Percentiles rank a stretch among this genome's conserved stretches.
These are phyloP conservation scores for Oreotragus oreotragus DNA, from an alignment of 2,113 vertebrate genomes.

Conservation along the genomic window DNA sequence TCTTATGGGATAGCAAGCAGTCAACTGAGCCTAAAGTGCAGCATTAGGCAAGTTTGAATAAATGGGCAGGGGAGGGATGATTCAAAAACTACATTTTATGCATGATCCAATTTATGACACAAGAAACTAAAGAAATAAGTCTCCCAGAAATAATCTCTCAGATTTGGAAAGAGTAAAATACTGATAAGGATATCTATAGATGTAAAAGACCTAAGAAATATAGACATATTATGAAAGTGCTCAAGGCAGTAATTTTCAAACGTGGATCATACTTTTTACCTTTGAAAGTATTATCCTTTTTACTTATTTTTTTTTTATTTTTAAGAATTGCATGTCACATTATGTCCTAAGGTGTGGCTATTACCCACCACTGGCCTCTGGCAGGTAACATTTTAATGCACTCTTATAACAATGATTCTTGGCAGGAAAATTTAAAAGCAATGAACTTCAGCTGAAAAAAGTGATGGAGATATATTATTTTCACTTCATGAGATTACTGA, in stretches of 20 bases:
- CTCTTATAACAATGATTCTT: not conserved
- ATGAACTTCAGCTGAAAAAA: not conserved
- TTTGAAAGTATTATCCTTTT: too few relatives aligned
- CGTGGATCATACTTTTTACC: too few relatives aligned
- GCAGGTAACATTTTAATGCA: not conserved
- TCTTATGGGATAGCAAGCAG: not conserved
- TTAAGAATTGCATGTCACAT: not conserved
- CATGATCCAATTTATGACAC: too few relatives aligned
- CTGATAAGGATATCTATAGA: too few relatives aligned
- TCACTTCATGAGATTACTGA: not conserved
- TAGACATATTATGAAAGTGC: too few relatives aligned
- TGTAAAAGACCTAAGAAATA: too few relatives aligned
- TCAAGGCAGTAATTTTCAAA: too few relatives aligned
- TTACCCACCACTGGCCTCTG: not conserved
- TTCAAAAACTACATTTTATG: not conserved
- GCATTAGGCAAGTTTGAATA: not conserved
- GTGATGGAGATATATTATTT: not conserved
- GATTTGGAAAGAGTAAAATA: too few relatives aligned
- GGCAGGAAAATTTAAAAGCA: not conserved
- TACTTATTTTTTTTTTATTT: not conserved
- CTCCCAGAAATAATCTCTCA: too few relatives aligned
- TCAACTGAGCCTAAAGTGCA: not conserved
- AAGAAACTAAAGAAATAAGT: too few relatives aligned
- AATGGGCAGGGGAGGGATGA: not conserved
- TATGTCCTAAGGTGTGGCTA: not conserved